Evolutionary conservation across 2,888 invertebrate species (phyloP).

Genomic region (Pollenia griseotomentosa): DNA sequence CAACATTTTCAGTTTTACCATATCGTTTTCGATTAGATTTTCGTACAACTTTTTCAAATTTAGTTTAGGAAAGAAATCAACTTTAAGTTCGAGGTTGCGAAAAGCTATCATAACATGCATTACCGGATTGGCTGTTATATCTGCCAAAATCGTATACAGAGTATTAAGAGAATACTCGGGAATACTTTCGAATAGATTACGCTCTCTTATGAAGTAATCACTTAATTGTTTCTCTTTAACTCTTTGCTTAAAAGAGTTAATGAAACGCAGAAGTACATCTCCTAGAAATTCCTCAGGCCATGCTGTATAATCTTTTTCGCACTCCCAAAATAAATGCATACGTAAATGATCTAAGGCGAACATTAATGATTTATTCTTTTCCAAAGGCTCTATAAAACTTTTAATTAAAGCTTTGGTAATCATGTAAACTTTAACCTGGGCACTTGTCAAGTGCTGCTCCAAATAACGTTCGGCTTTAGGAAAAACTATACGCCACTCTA

Average conservation of each 20-base stretch:
- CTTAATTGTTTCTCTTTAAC: constrained; percentile 87
- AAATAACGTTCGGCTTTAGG: constrained; percentile 91
- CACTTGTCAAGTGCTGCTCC: constrained; percentile 89
- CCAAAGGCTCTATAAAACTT: constrained; percentile 88
- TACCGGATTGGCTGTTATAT: constrained; percentile 89
- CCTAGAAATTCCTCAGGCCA: constrained; percentile 92
- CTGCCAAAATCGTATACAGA: constrained; percentile 88
- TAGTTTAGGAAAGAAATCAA: constrained; percentile 87
- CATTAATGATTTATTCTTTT: constrained; percentile 85
- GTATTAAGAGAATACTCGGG: constrained; percentile 87
- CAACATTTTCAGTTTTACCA: constrained; percentile 82
- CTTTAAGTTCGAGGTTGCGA: constrained; percentile 87
- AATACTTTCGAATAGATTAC: constrained; percentile 90
- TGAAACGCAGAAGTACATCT: constrained; percentile 87
- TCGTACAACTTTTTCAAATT: constrained; percentile 86
- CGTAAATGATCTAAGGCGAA: constrained; percentile 89
- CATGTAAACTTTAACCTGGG: constrained; percentile 89
- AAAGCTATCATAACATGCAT: constrained; percentile 89
- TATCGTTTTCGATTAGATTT: constrained; percentile 85
- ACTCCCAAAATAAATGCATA: constrained; percentile 91
- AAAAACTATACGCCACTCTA: constrained; percentile 92
- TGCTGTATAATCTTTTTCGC: constrained; percentile 88
- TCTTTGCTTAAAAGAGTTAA: constrained; percentile 87
- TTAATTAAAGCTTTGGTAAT: constrained; percentile 89
- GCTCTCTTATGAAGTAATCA: constrained; percentile 90